phyloP scores from a whole-genome alignment of 35 echinoderm and acorn worm species.

The Lytechinus pictus region DNA sequence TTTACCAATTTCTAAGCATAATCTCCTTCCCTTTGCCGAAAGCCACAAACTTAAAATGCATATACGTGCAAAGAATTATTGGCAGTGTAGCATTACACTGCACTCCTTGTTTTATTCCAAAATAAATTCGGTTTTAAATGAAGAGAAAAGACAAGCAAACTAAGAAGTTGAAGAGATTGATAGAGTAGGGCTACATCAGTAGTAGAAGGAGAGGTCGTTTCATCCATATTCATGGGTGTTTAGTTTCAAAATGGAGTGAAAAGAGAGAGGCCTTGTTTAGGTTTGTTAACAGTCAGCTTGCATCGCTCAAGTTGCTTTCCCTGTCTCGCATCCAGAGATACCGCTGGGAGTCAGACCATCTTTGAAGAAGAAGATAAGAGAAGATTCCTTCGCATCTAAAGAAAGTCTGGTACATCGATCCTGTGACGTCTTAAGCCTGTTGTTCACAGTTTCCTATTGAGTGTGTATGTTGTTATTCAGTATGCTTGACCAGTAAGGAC shows the following conservation, averaged over 20 bases:
- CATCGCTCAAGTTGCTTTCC: not conserved
- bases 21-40: not conserved
- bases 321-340: not conserved
- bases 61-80: not conserved
- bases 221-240: not conserved
- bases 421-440: not conserved
- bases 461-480: not conserved
- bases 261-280: not conserved
- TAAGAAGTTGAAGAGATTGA: not conserved
- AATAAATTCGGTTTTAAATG: not conserved
- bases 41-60: not conserved
- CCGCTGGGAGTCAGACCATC: not conserved
- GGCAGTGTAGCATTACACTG: not conserved
- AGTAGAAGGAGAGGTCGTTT: not conserved
- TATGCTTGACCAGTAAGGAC: not conserved
- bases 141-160: not conserved
- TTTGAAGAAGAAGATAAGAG: not conserved
- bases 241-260: conserved; percentile 12
- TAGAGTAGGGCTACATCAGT: not conserved
- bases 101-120: not conserved
- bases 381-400: not conserved
- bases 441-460: not conserved
- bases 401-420: not conserved
- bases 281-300: not conserved
- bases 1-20: not conserved